These are phyloP conservation scores for Patella ulyssiponensis DNA, from an alignment of 2,888 invertebrate species.

Conservation along the genomic window DNA sequence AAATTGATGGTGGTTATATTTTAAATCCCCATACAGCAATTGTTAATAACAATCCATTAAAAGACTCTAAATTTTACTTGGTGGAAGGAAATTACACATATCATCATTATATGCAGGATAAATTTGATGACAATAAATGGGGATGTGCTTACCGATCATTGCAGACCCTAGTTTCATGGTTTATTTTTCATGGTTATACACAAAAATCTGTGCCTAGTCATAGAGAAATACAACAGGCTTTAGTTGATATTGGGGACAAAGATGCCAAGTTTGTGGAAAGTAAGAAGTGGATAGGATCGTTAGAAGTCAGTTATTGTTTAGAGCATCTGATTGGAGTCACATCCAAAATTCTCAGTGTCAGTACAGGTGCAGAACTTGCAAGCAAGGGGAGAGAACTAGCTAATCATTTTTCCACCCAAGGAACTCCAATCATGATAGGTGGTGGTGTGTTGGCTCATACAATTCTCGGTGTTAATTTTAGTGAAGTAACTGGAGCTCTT, in stretches of 20 bases:
- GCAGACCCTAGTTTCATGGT: constrained; percentile 98
- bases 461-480: constrained; percentile 93
- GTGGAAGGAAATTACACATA: constrained; percentile 91
- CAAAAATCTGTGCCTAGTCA: constrained; percentile 80
- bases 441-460: constrained; percentile 98
- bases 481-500: constrained; percentile 83
- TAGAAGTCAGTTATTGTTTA: constrained; percentile 94
- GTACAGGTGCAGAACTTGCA: constrained; percentile 87
- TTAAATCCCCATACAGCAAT: constrained; percentile 84
- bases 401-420: constrained; percentile 92
- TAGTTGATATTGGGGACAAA: constrained; percentile 96
- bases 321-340: constrained; percentile 81
- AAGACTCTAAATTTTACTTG: constrained; percentile 61
- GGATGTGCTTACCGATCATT: constrained; percentile 98
- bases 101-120: constrained; percentile 93
- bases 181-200: constrained; percentile 76
- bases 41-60: constrained; percentile 40
- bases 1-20: constrained; percentile 74
- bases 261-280: constrained; percentile 88
- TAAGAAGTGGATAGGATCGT: constrained; percentile 97
- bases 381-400: constrained; percentile 86
- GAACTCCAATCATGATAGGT: constrained; percentile 98
- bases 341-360: constrained; percentile 86
- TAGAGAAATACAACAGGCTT: constrained; percentile 87
- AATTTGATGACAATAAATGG: constrained; percentile 97